Percentiles rank a stretch among this genome's conserved stretches.
Evolutionary conservation across 1,140 invertebrate species (phyloP).

Genomic region (Brachionus koreanus): DNA sequence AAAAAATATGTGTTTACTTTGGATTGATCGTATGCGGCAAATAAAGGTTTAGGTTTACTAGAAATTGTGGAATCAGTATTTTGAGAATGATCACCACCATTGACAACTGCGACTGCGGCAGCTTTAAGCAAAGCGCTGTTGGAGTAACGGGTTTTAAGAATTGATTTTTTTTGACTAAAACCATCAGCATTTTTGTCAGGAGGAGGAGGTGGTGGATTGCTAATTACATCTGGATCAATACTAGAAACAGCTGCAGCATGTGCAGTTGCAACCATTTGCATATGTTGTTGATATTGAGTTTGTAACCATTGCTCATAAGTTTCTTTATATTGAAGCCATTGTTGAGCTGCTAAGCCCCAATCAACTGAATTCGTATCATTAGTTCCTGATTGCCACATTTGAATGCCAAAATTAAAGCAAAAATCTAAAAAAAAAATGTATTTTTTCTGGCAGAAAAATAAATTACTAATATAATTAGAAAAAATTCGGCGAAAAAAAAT

Average conservation of each 20-base stretch:
- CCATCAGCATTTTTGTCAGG: neutral
- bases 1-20: conserved; percentile 34
- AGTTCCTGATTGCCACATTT: conserved; percentile 32
- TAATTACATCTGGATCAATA: neutral
- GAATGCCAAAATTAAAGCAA: no score
- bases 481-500: no score
- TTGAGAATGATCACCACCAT: neutral
- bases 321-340: conserved; percentile 39
- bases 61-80: neutral
- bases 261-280: conserved; percentile 29
- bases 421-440: no score
- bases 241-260: neutral
- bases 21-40: conserved; percentile 27
- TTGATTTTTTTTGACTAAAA: neutral
- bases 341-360: conserved; percentile 32
- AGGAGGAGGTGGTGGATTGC: neutral
- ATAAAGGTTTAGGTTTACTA: conserved; percentile 43
- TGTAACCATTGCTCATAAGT: conserved; percentile 35
- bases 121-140: neutral
- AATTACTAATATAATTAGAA: no score
- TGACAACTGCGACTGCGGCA: neutral
- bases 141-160: neutral
- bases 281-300: conserved; percentile 32
- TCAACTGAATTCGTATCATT: neutral
- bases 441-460: no score